A percentile compares a stretch with the other conserved stretches of the same genome.
These are phyloP conservation scores for Lasioglossum malachurum DNA, from an alignment of 2,888 invertebrate genomes.

Conservation along the genomic window DNA sequence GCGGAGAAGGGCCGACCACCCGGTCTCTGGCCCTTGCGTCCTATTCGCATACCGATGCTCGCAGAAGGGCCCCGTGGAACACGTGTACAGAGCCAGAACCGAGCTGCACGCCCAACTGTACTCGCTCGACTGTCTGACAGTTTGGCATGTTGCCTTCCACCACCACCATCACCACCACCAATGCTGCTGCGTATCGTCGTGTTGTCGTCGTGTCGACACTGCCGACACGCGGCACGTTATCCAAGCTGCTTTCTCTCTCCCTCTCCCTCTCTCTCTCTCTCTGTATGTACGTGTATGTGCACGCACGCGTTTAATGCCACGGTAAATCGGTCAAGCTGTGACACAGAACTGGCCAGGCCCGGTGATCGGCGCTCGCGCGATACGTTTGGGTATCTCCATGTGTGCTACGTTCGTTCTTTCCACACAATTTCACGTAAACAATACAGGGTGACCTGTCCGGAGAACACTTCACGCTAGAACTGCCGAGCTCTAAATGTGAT, in stretches of 20 bases:
- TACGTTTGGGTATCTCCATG: background rate
- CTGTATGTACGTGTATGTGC: conserved; percentile 25
- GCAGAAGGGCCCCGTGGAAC: conserved; percentile 65
- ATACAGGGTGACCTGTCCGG: background rate
- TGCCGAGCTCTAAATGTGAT: no score
- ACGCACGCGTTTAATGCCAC: conserved; percentile 63
- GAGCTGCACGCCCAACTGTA: conserved; percentile 62
- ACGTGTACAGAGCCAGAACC: conserved; percentile 66
- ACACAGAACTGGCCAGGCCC: conserved; percentile 33
- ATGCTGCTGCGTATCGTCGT: conserved; percentile 48
- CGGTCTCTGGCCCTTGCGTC: conserved; percentile 49
- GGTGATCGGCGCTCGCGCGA: background rate
- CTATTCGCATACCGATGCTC: conserved; percentile 75
- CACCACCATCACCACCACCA: conserved; percentile 45
- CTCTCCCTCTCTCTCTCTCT: background rate
- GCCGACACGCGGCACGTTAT: conserved; percentile 50
- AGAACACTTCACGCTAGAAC: no score
- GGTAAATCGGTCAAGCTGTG: conserved; percentile 72
- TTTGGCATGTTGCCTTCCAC: conserved; percentile 81
- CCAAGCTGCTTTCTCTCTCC: conserved; percentile 22
- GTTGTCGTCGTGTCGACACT: conserved; percentile 65
- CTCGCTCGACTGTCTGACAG: conserved; percentile 77
- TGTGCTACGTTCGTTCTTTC: background rate
- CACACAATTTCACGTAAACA: background rate
- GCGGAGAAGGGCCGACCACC: conserved; percentile 22